phyloP scores from a whole-genome alignment of 2,888 invertebrate species.

The Lochmaea capreae region DNA sequence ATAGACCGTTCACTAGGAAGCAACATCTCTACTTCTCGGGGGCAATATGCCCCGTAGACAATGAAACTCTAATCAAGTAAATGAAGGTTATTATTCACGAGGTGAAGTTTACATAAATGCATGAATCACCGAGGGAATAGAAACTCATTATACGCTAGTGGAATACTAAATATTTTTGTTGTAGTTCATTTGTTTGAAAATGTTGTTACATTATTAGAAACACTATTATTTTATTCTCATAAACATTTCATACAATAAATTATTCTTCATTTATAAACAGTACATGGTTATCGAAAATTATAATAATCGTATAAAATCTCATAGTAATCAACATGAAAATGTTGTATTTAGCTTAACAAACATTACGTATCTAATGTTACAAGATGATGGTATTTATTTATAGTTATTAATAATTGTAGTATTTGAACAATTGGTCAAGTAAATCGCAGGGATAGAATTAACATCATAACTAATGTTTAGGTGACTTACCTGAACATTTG shows the following conservation, averaged over 20 bases:
- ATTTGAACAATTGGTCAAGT: constrained; percentile 18
- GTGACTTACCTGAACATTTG: neutral
- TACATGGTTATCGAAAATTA: neutral
- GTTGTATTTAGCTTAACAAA: neutral
- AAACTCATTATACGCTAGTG: neutral
- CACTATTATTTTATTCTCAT: neutral
- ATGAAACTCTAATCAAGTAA: too few relatives aligned
- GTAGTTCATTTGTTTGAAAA: neutral
- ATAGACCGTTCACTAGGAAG: too few relatives aligned
- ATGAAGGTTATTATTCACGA: too few relatives aligned
- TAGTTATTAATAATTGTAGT: constrained; percentile 21
- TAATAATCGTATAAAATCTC: neutral
- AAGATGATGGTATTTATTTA: neutral
- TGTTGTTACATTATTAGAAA: neutral
- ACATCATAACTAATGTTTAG: constrained; percentile 3
- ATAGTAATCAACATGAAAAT: neutral
- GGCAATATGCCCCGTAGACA: too few relatives aligned
- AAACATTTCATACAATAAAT: too few relatives aligned
- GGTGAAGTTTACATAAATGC: too few relatives aligned
- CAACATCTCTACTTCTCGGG: too few relatives aligned
- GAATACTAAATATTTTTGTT: neutral
- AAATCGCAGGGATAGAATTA: constrained; percentile 11
- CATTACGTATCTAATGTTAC: neutral
- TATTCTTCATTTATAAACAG: neutral
- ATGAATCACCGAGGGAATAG: neutral